A percentile compares a stretch with the other conserved stretches of the same genome.
Evolutionary conservation across 2,113 vertebrate species (phyloP).

Genomic region (Vimba vimba): DNA sequence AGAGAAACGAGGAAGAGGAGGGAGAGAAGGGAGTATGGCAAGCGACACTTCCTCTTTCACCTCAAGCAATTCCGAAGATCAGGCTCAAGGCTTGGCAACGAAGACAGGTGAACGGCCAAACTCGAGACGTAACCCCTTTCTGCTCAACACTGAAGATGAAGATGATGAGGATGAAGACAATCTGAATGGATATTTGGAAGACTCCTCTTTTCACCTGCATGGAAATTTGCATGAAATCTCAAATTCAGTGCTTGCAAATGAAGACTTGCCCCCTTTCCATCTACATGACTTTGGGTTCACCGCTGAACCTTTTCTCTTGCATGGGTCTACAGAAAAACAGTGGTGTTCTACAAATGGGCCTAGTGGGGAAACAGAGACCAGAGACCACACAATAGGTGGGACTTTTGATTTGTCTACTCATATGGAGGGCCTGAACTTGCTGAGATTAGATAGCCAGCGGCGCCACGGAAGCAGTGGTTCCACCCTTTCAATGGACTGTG

Average conservation of each 20-base stretch:
- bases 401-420: conserved; percentile 61
- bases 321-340: conserved; percentile 71
- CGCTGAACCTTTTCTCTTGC: conserved; percentile 77
- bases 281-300: conserved; percentile 80
- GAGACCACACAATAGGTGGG: conserved; percentile 72
- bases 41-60: conserved; percentile 76
- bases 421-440: conserved; percentile 78
- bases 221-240: conserved; percentile 79
- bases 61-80: conserved; percentile 77
- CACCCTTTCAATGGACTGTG: conserved; percentile 85
- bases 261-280: conserved; percentile 76
- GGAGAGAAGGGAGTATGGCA: conserved; percentile 66
- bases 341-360: conserved; percentile 72
- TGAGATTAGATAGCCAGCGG: conserved; percentile 76
- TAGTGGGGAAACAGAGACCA: conserved; percentile 73
- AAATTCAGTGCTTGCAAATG: conserved; percentile 63
- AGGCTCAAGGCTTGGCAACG: conserved; percentile 57
- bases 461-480: conserved; percentile 83
- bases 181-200: conserved; percentile 78
- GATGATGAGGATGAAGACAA: conserved; percentile 75
- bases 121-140: conserved; percentile 87
- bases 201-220: conserved; percentile 90
- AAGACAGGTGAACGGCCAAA: conserved; percentile 72
- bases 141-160: conserved; percentile 77
- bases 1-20: conserved; percentile 55